phyloP scores from a whole-genome alignment of 2,797 vertebrate species.

The Channallabes apus region DNA sequence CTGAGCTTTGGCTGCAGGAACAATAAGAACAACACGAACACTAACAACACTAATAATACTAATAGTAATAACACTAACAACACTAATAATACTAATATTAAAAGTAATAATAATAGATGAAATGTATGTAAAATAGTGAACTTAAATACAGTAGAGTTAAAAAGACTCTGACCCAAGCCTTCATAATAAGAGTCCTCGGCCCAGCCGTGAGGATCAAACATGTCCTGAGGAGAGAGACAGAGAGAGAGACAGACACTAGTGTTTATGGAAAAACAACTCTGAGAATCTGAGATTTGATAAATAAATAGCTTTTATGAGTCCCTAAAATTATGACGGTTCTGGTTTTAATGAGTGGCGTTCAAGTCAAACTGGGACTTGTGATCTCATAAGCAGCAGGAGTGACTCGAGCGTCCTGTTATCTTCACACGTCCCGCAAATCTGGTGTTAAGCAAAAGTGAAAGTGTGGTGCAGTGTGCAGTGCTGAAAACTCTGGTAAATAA shows the following conservation, averaged over 20 bases:
- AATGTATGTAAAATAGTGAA: background rate
- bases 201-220: conserved; percentile 99
- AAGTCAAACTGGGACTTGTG: no score
- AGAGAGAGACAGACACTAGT: background rate
- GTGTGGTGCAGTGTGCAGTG: no score
- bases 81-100: background rate
- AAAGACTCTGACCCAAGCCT: conserved; percentile 75
- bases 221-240: conserved; percentile 73
- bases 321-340: no score
- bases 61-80: background rate
- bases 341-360: no score
- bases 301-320: no score
- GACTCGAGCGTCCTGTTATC: no score
- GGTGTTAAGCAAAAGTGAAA: no score
- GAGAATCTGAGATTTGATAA: no score
- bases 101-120: background rate
- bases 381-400: no score
- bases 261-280: no score
- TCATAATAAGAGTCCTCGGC: conserved; percentile 98
- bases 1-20: conserved; percentile 87
- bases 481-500: no score
- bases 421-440: no score
- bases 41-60: background rate
- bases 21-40: conserved; percentile 17
- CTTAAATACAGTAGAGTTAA: background rate